Evolutionary conservation across 2,797 vertebrate genomes (phyloP).

Genomic region (Limnodromus scolopaceus): DNA sequence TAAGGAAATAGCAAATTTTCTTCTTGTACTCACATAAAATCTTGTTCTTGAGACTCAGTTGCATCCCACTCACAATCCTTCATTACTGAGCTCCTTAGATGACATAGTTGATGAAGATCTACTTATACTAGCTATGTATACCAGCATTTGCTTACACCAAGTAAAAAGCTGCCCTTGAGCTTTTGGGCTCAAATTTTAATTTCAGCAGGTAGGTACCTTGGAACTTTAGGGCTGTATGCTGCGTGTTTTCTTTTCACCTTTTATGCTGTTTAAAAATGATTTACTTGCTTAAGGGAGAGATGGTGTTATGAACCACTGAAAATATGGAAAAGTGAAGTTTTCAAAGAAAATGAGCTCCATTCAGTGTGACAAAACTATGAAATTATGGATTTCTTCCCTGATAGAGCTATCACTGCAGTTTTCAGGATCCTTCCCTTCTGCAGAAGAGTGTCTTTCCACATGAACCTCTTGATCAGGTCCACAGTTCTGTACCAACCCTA

Average conservation of each 20-base stretch:
- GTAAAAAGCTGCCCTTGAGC: background rate
- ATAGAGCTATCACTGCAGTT: background rate
- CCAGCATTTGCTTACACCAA: background rate
- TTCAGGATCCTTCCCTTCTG: background rate
- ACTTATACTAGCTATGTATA: background rate
- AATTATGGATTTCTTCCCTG: rapidly evolving
- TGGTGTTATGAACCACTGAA: background rate
- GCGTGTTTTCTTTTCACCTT: background rate
- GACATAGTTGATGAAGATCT: background rate
- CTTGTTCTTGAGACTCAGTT: background rate
- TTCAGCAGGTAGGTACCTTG: background rate
- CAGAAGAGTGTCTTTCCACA: background rate
- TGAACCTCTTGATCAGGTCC: background rate
- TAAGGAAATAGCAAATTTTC: background rate
- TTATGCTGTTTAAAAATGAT: background rate
- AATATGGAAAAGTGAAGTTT: background rate
- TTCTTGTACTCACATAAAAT: background rate
- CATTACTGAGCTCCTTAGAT: background rate
- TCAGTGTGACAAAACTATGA: background rate
- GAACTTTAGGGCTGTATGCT: background rate
- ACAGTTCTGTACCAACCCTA: background rate
- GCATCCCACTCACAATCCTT: background rate
- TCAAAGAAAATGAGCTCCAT: background rate
- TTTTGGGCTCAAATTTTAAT: background rate
- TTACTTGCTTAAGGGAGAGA: background rate